These are phyloP conservation scores for Pycnonotus jocosus DNA, from an alignment of 2,113 vertebrate species.

Conservation along the genomic window DNA sequence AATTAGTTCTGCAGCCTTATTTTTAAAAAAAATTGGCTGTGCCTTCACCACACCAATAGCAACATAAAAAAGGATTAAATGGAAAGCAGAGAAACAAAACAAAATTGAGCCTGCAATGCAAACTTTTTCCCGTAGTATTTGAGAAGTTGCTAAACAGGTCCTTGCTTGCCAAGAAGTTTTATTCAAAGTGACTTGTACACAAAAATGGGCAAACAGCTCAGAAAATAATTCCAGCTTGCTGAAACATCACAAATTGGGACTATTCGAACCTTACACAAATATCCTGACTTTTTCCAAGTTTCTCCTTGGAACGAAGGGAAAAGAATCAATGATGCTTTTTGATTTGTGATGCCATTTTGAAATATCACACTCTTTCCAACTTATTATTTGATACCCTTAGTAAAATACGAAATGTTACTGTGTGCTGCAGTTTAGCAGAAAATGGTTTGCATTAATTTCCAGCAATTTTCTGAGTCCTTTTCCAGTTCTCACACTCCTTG, in stretches of 20 bases:
- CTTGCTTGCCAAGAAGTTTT: slow-evolving; percentile 73
- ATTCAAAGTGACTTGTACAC: slow-evolving; percentile 68
- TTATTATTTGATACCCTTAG: slow-evolving; percentile 9
- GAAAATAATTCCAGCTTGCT: slow-evolving; percentile 70
- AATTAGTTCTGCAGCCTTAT: slow-evolving; percentile 76
- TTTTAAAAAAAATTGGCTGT: slow-evolving; percentile 66
- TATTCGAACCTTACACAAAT: slow-evolving; percentile 62
- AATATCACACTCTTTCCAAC: slow-evolving; percentile 42
- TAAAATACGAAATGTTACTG: background rate
- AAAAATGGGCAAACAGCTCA: slow-evolving; percentile 70
- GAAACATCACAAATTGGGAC: slow-evolving; percentile 66
- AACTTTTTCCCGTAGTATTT: slow-evolving; percentile 72
- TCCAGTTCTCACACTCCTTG: background rate
- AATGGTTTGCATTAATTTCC: background rate
- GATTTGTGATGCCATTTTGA: slow-evolving; percentile 21
- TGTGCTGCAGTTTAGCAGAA: background rate
- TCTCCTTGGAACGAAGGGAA: slow-evolving; percentile 57
- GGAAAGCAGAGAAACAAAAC: slow-evolving; percentile 41
- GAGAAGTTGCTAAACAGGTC: slow-evolving; percentile 74
- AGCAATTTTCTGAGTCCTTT: background rate
- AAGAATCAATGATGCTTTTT: slow-evolving; percentile 33
- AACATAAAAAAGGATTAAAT: slow-evolving; percentile 34
- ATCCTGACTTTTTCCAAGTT: slow-evolving; percentile 64
- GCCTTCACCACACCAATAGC: slow-evolving; percentile 62
- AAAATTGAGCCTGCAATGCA: slow-evolving; percentile 46